phyloP scores from a whole-genome alignment of 2,888 invertebrate genomes.

The Mythimna ferrago region DNA sequence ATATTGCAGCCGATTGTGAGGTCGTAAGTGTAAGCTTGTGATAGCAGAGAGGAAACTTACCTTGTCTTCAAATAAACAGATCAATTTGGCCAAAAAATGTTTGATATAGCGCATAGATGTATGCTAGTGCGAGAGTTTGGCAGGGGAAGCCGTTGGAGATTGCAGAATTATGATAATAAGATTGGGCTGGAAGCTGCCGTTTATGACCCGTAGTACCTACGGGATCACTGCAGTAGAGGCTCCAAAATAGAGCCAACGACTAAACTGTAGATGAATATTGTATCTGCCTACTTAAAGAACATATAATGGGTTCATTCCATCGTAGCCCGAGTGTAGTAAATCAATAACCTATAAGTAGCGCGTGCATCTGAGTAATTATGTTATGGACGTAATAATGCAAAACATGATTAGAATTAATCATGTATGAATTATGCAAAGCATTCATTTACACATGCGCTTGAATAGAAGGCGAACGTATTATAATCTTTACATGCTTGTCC shows the following conservation, averaged over 20 bases:
- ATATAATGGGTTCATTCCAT: constrained; percentile 19
- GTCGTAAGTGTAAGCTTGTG: constrained; percentile 33
- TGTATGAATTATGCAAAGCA: constrained; percentile 72
- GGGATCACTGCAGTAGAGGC: constrained; percentile 2
- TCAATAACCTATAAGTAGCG: constrained; percentile 61
- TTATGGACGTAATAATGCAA: constrained; percentile 69
- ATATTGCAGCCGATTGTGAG: constrained; percentile 47
- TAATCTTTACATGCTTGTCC: constrained; percentile 23
- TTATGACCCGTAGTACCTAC: constrained; percentile 10
- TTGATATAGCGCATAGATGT: constrained; percentile 5
- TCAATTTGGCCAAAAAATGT: background rate
- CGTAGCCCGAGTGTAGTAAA: constrained; percentile 38
- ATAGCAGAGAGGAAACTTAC: constrained; percentile 16
- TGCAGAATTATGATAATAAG: constrained; percentile 42
- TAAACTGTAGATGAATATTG: constrained; percentile 6
- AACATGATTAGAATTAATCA: constrained; percentile 70
- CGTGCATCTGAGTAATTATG: constrained; percentile 70
- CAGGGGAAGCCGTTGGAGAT: constrained; percentile 21
- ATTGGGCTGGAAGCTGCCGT: constrained; percentile 24
- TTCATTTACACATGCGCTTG: constrained; percentile 62
- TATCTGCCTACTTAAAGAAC: constrained; percentile 9
- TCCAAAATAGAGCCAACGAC: constrained; percentile 7
- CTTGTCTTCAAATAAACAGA: constrained; percentile 2
- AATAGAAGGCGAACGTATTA: constrained; percentile 33
- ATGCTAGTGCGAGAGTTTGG: constrained; percentile 8